These are phyloP conservation scores for Odontocolon sp. DNA, from an alignment of 2,888 invertebrate species.

Conservation along the genomic window DNA sequence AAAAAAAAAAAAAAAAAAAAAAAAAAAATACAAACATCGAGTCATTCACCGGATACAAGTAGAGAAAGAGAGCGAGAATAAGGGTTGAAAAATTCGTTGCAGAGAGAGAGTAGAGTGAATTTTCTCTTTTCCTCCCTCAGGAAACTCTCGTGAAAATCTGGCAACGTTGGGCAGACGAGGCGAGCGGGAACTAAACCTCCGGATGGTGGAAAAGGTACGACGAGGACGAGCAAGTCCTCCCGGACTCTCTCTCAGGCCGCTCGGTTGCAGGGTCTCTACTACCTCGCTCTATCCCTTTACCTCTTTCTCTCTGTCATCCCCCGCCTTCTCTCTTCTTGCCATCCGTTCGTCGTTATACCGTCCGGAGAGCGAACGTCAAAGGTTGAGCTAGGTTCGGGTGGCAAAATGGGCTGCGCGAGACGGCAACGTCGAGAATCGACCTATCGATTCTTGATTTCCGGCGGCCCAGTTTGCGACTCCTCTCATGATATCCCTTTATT, in stretches of 20 bases:
- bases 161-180: constrained; percentile 37
- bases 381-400: constrained; percentile 59
- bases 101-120: background rate
- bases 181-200: background rate
- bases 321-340: too few relatives aligned
- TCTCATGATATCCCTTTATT: background rate
- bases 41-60: background rate
- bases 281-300: constrained; percentile 27
- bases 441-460: constrained; percentile 64
- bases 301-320: constrained; percentile 10
- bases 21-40: background rate
- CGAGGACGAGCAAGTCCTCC: constrained; percentile 37
- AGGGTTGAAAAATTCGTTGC: background rate
- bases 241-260: background rate
- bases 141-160: constrained; percentile 34
- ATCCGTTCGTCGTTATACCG: constrained; percentile 1
- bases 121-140: background rate
- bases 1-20: background rate
- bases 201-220: constrained; percentile 3
- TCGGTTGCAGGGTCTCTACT: background rate
- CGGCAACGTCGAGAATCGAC: constrained; percentile 54
- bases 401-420: constrained; percentile 50
- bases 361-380: constrained; percentile 28
- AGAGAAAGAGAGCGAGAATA: background rate
- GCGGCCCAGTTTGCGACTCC: constrained; percentile 53